These are phyloP conservation scores for Denticeps clupeoides DNA, from an alignment of 2,797 vertebrate genomes.

Conservation along the genomic window DNA sequence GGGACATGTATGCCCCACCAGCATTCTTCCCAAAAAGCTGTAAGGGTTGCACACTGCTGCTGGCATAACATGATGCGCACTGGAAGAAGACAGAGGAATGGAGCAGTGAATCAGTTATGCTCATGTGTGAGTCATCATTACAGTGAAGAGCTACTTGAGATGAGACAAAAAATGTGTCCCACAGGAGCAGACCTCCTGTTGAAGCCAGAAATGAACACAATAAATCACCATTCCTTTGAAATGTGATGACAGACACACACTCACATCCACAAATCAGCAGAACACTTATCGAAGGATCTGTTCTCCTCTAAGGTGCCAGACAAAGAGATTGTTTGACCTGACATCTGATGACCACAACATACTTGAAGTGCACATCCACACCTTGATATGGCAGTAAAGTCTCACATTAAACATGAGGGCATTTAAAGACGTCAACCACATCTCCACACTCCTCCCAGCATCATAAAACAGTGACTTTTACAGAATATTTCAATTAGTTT, in stretches of 20 bases:
- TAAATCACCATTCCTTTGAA: conserved; percentile 39
- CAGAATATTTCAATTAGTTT: no score
- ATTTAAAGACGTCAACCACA: no score
- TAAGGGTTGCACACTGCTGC: conserved; percentile 32
- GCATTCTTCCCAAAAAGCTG: conserved; percentile 41
- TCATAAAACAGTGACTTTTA: no score
- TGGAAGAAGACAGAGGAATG: conserved; percentile 19
- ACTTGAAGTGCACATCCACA: conserved; percentile 18
- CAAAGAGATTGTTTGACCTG: conserved; percentile 25
- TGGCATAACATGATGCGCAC: conserved; percentile 62
- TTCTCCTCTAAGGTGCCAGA: conserved; percentile 3
- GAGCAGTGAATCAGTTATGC: no score
- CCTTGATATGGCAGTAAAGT: no score
- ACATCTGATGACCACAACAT: conserved; percentile 21
- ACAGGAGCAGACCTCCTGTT: neutral
- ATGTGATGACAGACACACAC: conserved; percentile 13
- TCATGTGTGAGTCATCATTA: no score
- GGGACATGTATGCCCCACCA: conserved; percentile 42
- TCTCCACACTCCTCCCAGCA: no score
- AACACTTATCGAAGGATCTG: conserved; percentile 8
- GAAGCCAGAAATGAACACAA: conserved; percentile 8
- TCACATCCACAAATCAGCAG: neutral
- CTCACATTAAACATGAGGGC: no score
- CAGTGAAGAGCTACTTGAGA: neutral
- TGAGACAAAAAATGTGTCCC: neutral